Base-by-base conservation (phyloP, 2,888 invertebrate species). In the Eristalinus aeneus region DNA sequence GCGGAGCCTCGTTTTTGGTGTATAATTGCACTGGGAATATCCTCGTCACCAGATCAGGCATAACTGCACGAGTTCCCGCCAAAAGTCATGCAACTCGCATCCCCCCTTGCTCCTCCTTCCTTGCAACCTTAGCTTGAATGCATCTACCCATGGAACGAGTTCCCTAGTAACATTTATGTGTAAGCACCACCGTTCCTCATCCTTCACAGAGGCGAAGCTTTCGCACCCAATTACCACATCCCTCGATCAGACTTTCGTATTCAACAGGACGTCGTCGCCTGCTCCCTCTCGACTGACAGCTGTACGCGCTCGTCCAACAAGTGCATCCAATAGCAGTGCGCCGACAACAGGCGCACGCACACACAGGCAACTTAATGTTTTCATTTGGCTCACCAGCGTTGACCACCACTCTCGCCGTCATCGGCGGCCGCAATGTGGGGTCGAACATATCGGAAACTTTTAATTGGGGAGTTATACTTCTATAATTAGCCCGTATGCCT, bases 401-500 rank as follows among this genome's bases (percentile, higher is more conserved):
- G 5, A 16, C 39, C 39, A 56, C 22, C 56, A 56, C 56, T 20
- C 53, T 3, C 56, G 11, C 23, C 56, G 23, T 23, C 23, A 3
- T 20, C 9, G 39, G 4, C 39, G 39, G 39, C 39, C n/a, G 12
- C 39, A 39, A n/a, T 12, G 22, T 56, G 56, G 56, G 23, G 11
- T 71, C 27, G n/a, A 16, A 31, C 36, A n/a, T 39, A 16, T n/a
- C 22, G 12, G 22, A 36, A 71, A 36, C 56, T 69, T 69, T 69
- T 60, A 71, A 71, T 71, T 46, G 71, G 56, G 0, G 34, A 23
- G 34, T 22, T 53, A 32, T 53, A 11, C 12, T 53, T 67, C 54
- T 56, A 56, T 68, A 68, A 56, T 56, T 68, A 68, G 68, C 39
- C 36, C 22, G 39, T 20, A 6, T 60, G 5, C 36, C 9, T 34